Conservation (phyloP, 2,113 vertebrate genomes). For the Sturnira hondurensis region DNA sequence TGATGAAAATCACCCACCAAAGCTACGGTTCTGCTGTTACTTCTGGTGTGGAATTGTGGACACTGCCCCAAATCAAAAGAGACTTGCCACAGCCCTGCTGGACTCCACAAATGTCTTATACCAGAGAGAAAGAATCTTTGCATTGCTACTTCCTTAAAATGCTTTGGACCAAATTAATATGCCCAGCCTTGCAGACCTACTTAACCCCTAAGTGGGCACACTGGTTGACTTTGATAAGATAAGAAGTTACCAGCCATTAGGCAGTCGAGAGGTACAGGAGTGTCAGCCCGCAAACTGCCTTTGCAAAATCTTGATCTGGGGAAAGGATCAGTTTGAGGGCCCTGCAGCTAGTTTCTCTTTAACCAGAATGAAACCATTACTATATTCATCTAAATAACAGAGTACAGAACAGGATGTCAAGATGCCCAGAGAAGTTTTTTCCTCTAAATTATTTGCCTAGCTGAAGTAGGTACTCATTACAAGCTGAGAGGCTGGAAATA, state of each 20-base stretch:
- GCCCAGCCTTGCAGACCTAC: conserved; percentile 1
- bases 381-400: not conserved
- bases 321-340: not conserved
- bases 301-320: not conserved
- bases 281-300: not conserved
- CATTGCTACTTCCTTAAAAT: not conserved
- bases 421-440: not conserved
- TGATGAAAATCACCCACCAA: not conserved
- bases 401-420: not conserved
- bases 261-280: not conserved
- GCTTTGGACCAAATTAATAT: conserved; percentile 28
- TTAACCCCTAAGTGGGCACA: not conserved
- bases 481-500: not conserved
- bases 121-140: not conserved
- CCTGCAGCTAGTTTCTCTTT: not conserved
- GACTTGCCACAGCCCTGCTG: no score
- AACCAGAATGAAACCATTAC: not conserved
- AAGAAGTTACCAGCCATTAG: not conserved
- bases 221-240: not conserved
- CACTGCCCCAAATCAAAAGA: not conserved
- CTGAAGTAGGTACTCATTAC: not conserved
- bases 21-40: not conserved
- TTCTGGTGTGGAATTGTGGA: not conserved
- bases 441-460: not conserved
- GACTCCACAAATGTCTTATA: not conserved